Base-by-base conservation (phyloP, 2,113 vertebrate species). In the Sisor rabdophorus region DNA sequence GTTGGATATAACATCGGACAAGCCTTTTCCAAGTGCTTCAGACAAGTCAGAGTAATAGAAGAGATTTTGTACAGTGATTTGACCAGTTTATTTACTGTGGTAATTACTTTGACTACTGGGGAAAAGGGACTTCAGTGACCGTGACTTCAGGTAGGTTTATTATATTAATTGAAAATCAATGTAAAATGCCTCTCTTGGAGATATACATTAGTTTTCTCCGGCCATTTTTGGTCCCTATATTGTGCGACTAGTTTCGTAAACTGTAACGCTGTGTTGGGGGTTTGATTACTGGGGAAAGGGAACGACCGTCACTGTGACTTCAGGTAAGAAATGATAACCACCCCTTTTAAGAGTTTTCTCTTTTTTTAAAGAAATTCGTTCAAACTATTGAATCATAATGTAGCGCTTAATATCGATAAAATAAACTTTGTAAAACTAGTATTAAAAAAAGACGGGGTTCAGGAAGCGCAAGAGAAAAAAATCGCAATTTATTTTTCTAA, bases 121-220 rank as follows among this genome's bases (percentile, higher is more conserved):
- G 87, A 44, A 76, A 19, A 10, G 86, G 86, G 0, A 52, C 53
- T 0, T 16, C 6, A 69, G 85, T 81, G 11, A 81, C 80, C 2
- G 80, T 81, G 16, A 75, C 71, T 55, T 76, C 84, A 70, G 87
- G 87, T 89, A 83, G 87, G 82, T 68, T 13, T n/a, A 44, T 7
- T 44, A 44, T 10, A 44, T 44, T n/a, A 4, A n/a, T 11, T 50
- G 64, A 52, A 52, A 16, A 52, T 15, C 11, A 52, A 52, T 3
- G 11, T 50, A 11, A 50, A 59, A 59, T n/a, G n/a, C n/a, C n/a
- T n/a, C n/a, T 56, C 20, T 16, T 16, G 55, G n/a, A 58, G 10
- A 58, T 44, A 9, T 44, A 58, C 24, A 58, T 4, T 22, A 11
- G 11, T 58, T 58, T 10, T 58, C 8, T 15, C 58, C 4, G 58